Evolutionary conservation across 2,888 invertebrate species (phyloP), one percentile per base, ranked within the genome.

Genomic region (Brachypalpus laphriformis): DNA sequence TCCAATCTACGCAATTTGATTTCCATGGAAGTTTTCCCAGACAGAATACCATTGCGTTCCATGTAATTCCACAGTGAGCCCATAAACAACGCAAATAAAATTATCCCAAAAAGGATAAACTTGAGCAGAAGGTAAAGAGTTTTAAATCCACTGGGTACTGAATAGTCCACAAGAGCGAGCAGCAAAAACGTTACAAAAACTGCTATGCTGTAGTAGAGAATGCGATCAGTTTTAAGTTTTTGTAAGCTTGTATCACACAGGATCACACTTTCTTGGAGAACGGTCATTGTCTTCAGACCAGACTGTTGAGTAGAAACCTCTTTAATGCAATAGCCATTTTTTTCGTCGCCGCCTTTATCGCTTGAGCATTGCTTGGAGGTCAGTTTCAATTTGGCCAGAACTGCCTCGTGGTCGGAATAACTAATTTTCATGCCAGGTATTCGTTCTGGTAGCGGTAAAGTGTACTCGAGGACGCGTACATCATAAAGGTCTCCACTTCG

Each of bases 331-430:
- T 59, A 77, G 2, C 75, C 56, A 14, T 28, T 51, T n/a, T 3
- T 40, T 40, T 74, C 63, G 20, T 71, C 59, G 6, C 40, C 59
- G 6, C 31, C 5, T 22, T 76, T 75, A 18, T 81, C 47, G 7
- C 34, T 57, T 77, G 70, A 65, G 65, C 76, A 78, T 49, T 65
- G 34, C 45, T 65, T 78, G 11, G 70, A 71, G 7, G 85, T 87
- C 7, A 90, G 37, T 49, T 82, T 88, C 25, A 94, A 72, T 87
- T 92, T 94, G 6, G 96, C 94, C 81, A 94, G 92, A 6, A 98
- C 95, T 11, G 97, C 98, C 92, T 98, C 98, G 91, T 98, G 98
- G 91, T 98, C 98, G 0, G 98, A 98, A 91, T 95, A 98, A 88
- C 97, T 97, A 88, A 95, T 96, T 66, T 93, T 90, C 87, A 94